Evolutionary conservation across 2,113 vertebrate genomes (phyloP), one percentile per base, ranked within the genome.

Genomic region (Oplegnathus fasciatus): DNA sequence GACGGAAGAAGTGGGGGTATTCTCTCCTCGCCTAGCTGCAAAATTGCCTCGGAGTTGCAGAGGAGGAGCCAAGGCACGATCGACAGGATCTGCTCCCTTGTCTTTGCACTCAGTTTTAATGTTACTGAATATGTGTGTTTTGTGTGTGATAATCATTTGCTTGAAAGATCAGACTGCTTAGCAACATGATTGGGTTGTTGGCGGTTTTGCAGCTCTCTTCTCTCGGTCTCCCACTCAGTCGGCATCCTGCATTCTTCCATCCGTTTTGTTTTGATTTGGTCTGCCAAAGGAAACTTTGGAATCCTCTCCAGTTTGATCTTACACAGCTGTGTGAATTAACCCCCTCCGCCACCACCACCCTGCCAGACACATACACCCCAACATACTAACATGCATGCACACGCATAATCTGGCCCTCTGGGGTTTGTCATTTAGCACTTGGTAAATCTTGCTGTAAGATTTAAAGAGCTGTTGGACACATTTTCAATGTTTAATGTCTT

Each of bases 221-320:
- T 66, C 40, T 78, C 32, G 9, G 54, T 52, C 62, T 60, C 65
- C 48, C 42, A 22, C 67, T 73, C 64, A 26, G 64, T 64, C 61
- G 24, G 60, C 79, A 82, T 81, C 73, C 78, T 15, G 3, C 82
- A 68, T 83, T 86, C 90, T 61, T 85, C 62, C 64, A 44, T 52
- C 70, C 13, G 44, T 70, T 86, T 88, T 91, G 92, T 93, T 93
- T 93, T 86, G 86, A 82, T 88, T 83, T 13, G 13, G 18, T 65
- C 81, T 86, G 91, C 78, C 93, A 94, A 91, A 89, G 77, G 80
- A 92, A 91, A 91, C 85, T 87, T 82, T 92, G 88, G 84, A 91
- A 83, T 82, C 80, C 64, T 89, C 83, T 89, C 66, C 64, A 75
- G 89, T 88, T 88, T 90, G 82, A 86, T 85, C 77, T 86, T 74